phyloP scores from a whole-genome alignment of 2,113 vertebrate genomes.

The Puma concolor region DNA sequence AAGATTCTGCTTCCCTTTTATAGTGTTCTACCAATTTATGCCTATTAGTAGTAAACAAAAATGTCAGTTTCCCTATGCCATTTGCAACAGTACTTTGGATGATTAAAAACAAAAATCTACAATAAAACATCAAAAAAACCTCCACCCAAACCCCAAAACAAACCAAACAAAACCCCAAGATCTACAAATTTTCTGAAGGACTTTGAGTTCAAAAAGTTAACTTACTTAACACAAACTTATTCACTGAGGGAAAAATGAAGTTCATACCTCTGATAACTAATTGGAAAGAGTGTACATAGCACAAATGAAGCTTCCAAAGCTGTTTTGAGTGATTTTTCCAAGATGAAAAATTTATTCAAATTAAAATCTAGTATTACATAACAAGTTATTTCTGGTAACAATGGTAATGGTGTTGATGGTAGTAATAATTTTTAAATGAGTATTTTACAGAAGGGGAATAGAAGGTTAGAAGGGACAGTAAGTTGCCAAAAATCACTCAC shows the following conservation, averaged over 20 bases:
- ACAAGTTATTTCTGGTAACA: slow-evolving; percentile 22
- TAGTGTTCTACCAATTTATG: not conserved
- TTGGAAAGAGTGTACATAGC: not conserved
- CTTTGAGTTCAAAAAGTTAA: slow-evolving; percentile 34
- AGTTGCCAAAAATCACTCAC: not conserved
- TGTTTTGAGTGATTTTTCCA: not conserved
- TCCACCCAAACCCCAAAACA: not conserved
- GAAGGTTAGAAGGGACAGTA: not conserved
- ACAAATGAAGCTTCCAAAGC: not conserved
- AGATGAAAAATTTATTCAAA: slow-evolving; percentile 18
- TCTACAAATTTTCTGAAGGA: not conserved
- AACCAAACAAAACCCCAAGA: not conserved
- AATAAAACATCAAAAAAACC: not conserved
- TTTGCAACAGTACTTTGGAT: not conserved
- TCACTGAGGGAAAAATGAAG: slow-evolving; percentile 40
- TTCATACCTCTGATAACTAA: not conserved
- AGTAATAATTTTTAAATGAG: slow-evolving; percentile 20
- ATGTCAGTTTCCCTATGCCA: not conserved
- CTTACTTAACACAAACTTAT: not conserved
- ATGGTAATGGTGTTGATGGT: not conserved
- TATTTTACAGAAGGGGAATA: not conserved
- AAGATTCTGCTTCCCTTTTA: not conserved
- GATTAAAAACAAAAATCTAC: slow-evolving; percentile 11
- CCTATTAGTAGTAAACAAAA: not conserved
- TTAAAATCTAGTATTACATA: slow-evolving; percentile 29